These are phyloP conservation scores for Columba livia DNA, from an alignment of 2,113 vertebrate genomes.

Conservation along the genomic window DNA sequence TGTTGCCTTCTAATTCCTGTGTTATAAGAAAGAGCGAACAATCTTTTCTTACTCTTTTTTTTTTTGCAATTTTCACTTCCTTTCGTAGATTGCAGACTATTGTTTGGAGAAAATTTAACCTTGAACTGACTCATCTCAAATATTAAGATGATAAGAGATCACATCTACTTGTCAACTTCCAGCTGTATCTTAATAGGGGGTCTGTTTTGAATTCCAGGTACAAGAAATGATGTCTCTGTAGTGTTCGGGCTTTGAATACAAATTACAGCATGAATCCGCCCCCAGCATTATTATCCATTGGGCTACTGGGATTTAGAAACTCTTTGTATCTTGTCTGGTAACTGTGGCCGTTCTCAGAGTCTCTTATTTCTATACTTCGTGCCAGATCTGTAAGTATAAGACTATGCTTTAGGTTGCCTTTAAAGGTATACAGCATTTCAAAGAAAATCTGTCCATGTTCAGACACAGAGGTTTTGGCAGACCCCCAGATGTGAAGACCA, in stretches of 20 bases:
- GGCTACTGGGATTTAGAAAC: conserved; percentile 6
- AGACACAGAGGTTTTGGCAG: not conserved
- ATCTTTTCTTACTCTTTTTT: not conserved
- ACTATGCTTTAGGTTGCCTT: not conserved
- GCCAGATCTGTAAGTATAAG: not conserved
- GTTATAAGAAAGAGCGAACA: not conserved
- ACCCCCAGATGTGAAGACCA: not conserved
- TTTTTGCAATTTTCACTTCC: not conserved
- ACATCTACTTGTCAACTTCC: not conserved
- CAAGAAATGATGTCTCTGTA: not conserved
- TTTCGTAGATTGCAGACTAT: not conserved
- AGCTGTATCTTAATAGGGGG: not conserved
- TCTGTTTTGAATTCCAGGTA: not conserved
- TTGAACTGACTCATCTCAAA: not conserved
- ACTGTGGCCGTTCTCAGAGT: not conserved
- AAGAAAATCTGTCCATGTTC: not conserved
- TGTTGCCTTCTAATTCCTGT: not conserved
- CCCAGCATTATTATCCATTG: not conserved
- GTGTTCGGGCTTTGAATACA: conserved; percentile 17
- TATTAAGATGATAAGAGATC: not conserved
- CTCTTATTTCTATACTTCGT: not conserved
- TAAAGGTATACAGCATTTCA: not conserved
- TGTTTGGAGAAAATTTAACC: conserved; percentile 6
- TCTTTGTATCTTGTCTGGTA: not conserved
- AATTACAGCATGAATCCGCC: not conserved